Percentiles rank a stretch among this genome's conserved stretches.
Conservation (phyloP, 2,888 invertebrate species). For the Phymatocera aterrima region DNA sequence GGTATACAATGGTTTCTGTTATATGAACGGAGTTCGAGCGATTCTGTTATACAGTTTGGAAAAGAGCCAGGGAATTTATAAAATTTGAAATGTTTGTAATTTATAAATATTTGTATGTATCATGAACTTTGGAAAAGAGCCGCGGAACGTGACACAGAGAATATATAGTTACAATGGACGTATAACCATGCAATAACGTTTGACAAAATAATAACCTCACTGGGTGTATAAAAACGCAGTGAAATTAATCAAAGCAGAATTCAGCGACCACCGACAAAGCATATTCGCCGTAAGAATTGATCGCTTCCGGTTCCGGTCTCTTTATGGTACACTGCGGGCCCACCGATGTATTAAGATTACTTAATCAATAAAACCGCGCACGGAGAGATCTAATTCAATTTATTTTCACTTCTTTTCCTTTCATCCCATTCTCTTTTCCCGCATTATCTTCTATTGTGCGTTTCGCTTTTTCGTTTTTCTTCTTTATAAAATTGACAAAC, state of each 20-base stretch:
- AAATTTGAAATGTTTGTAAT: too few species aligned
- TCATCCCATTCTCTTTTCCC: not conserved
- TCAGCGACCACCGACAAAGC: slow-evolving; percentile 72
- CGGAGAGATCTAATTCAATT: slow-evolving; percentile 70
- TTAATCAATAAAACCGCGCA: slow-evolving; percentile 73
- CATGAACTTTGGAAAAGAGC: slow-evolving; percentile 15
- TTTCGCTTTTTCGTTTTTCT: not conserved
- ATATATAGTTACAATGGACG: not conserved
- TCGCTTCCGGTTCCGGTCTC: slow-evolving; percentile 74
- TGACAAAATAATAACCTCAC: slow-evolving; percentile 37
- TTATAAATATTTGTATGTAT: too few species aligned
- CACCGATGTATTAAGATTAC: slow-evolving; percentile 75
- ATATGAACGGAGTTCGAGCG: not conserved
- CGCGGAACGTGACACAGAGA: not conserved
- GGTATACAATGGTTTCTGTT: too few species aligned
- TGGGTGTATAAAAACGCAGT: slow-evolving; percentile 53
- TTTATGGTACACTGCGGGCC: slow-evolving; percentile 75
- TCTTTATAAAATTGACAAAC: not conserved
- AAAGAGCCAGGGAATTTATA: slow-evolving; percentile 23
- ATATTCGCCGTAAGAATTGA: slow-evolving; percentile 74
- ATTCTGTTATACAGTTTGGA: slow-evolving; percentile 6
- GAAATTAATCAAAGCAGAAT: slow-evolving; percentile 74
- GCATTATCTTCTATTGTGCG: not conserved
- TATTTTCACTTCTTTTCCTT: slow-evolving; percentile 54
- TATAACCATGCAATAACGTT: not conserved